Evolutionary conservation across 2,888 invertebrate species (phyloP).

Genomic region (Ceramica pisi): DNA sequence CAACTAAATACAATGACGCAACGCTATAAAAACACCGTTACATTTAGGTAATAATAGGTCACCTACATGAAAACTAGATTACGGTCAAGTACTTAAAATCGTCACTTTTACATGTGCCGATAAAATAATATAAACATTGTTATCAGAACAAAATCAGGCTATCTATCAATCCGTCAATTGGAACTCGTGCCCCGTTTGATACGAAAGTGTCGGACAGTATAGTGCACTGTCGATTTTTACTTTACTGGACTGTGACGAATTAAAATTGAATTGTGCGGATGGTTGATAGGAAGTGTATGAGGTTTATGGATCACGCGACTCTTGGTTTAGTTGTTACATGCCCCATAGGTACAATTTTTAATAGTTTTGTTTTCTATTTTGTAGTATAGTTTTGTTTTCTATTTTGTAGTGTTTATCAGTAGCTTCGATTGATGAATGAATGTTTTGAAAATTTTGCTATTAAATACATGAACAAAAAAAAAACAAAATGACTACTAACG

Average conservation of each 20-base stretch:
- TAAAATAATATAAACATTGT: constrained; percentile 57
- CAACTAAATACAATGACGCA: not conserved
- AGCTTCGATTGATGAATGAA: not conserved
- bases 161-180: constrained; percentile 74
- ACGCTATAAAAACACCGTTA: constrained; percentile 19
- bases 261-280: constrained; percentile 33
- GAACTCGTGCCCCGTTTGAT: constrained; percentile 47
- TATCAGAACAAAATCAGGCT: constrained; percentile 70
- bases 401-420: not conserved
- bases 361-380: not conserved
- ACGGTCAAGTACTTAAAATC: constrained; percentile 75
- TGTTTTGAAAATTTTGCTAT: not conserved
- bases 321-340: not conserved
- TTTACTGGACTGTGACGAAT: constrained; percentile 42
- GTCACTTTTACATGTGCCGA: constrained; percentile 71
- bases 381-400: not conserved
- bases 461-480: not conserved
- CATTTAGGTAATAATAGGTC: constrained; percentile 45
- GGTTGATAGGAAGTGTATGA: constrained; percentile 17
- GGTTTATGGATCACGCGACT: constrained; percentile 36
- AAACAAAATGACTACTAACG: no score
- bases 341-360: not conserved
- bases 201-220: constrained; percentile 10
- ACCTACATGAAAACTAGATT: constrained; percentile 66
- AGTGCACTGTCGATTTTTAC: constrained; percentile 37